Evolutionary conservation across 2,113 vertebrate species (phyloP).

Genomic region (Perca schrenkii): DNA sequence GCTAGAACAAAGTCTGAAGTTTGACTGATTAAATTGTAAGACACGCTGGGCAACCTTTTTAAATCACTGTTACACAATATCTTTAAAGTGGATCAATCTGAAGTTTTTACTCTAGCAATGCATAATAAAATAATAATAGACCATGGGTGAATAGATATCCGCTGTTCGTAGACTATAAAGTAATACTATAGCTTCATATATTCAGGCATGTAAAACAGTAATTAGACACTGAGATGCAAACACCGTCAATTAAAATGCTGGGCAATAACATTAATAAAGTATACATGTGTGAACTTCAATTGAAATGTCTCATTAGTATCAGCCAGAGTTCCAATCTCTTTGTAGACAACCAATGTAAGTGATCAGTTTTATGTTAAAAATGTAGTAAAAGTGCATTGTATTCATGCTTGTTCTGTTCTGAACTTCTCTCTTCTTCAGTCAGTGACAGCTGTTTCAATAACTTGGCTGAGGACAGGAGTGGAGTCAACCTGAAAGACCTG

Average conservation of each 20-base stretch:
- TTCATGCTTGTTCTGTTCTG: background rate
- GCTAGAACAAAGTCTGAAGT: background rate
- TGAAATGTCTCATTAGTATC: background rate
- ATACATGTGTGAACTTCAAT: background rate
- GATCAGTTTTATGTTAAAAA: background rate
- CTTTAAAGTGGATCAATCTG: background rate
- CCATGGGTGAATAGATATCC: background rate
- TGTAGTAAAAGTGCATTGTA: background rate
- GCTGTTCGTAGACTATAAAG: background rate
- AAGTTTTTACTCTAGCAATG: background rate
- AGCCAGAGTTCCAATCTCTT: background rate
- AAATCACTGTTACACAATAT: too few species aligned
- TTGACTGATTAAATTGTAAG: background rate
- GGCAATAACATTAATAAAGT: background rate
- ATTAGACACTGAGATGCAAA: background rate
- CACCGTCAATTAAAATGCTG: background rate
- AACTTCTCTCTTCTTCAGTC: slow-evolving; percentile 84
- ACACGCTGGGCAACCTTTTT: background rate
- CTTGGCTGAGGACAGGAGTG: slow-evolving; percentile 98
- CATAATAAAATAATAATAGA: background rate
- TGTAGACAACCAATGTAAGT: background rate
- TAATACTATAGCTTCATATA: background rate
- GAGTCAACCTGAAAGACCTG: slow-evolving; percentile 98
- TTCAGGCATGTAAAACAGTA: background rate
- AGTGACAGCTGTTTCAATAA: slow-evolving; percentile 99